phyloP scores from a whole-genome alignment of 2,113 vertebrate species.

The Platichthys stellatus region DNA sequence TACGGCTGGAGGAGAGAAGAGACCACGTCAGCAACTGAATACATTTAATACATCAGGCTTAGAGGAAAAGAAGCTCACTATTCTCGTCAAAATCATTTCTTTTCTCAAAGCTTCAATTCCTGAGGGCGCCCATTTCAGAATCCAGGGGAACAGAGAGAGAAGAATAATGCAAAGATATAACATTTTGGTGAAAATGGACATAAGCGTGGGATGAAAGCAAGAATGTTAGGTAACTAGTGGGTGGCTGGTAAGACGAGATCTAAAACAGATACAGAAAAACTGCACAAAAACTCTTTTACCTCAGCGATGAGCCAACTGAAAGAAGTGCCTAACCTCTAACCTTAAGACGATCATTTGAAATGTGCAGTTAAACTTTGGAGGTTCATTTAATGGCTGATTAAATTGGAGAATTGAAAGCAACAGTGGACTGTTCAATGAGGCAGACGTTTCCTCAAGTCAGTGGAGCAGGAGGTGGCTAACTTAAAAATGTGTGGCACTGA shows the following conservation, averaged over 20 bases:
- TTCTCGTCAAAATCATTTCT: slow-evolving; percentile 51
- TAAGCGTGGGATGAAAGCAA: slow-evolving; percentile 40
- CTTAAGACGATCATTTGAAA: slow-evolving; percentile 49
- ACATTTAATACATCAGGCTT: slow-evolving; percentile 45
- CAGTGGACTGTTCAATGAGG: slow-evolving; percentile 49
- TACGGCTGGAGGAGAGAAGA: slow-evolving; percentile 80
- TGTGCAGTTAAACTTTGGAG: slow-evolving; percentile 62
- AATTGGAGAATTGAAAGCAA: slow-evolving; percentile 55
- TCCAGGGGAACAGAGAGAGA: slow-evolving; percentile 14
- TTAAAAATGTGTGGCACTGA: neutral
- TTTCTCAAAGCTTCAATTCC: slow-evolving; percentile 44
- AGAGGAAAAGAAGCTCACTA: slow-evolving; percentile 28
- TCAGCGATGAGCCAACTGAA: slow-evolving; percentile 28
- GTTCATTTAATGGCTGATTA: slow-evolving; percentile 72
- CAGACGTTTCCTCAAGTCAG: slow-evolving; percentile 43
- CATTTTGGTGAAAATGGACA: slow-evolving; percentile 25
- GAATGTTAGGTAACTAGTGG: slow-evolving; percentile 33
- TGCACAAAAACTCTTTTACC: neutral
- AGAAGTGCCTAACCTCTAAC: slow-evolving; percentile 46
- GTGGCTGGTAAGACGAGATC: slow-evolving; percentile 32
- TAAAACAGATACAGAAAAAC: slow-evolving; percentile 32
- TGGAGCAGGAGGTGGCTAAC: neutral
- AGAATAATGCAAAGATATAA: slow-evolving; percentile 32
- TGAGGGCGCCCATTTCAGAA: slow-evolving; percentile 4
- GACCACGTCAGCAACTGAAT: slow-evolving; percentile 41